Base-by-base conservation (phyloP, 2,888 invertebrate genomes). In the Drosophila yooni region DNA sequence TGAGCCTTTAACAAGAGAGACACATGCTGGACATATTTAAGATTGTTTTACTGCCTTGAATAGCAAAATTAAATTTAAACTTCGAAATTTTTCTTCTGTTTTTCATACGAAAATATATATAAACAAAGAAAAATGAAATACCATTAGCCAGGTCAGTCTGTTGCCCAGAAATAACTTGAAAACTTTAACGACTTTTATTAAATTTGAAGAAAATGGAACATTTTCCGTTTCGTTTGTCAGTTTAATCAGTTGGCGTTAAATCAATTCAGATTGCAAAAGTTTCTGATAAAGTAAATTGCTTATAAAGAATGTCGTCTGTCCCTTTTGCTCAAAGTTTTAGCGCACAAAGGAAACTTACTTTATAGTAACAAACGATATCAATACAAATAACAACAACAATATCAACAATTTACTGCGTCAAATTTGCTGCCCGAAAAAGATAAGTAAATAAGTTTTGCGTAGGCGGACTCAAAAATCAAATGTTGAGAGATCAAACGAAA, bases 231-330 rank as follows among this genome's bases (percentile, higher is more conserved):
- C 46, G 46, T 13, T 53, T 70, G 70, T 56, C 65, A 56, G 52
- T 66, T 56, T 65, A 74, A 66, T 66, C 74, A 76, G 61, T 40
- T 63, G 51, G 46, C 62, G 52, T 73, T 67, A 59, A 74, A 82
- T 69, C 54, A 78, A 81, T 68, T 78, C 59, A 70, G 75, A 70
- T 80, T 57, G 53, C 57, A 73, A 79, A 83, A 76, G 59, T 84
- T 83, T 74, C 38, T 48, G 31, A 64, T 51, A 78, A 81, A 83
- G 64, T 58, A 83, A 80, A 65, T 72, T 52, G 59, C 48, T 59
- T 53, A 70, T 69, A 72, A 67, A 60, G 60, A 50, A 36, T 52
- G 51, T 61, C 64, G 61, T 51, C 43, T 59, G 29, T 38, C 52
- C 13, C 25, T 38, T 51, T 40, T 50, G 10, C 51, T 6, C 33